A percentile compares a stretch with the other conserved stretches of the same genome.
phyloP scores from a whole-genome alignment of 2,797 vertebrate genomes.

The Hoplostethus atlanticus region DNA sequence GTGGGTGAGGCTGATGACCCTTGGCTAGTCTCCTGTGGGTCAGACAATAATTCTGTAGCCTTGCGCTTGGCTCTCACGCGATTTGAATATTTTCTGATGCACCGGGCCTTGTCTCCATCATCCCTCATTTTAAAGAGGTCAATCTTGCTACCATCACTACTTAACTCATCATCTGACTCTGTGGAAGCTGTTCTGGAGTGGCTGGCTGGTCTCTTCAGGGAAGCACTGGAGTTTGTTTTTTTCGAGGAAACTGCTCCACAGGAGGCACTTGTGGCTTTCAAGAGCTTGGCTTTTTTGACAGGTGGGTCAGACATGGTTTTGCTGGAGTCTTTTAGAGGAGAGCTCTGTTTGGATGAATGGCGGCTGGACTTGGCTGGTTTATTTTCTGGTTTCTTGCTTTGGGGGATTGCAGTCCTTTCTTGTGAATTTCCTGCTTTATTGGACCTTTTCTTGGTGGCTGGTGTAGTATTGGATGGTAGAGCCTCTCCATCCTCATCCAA shows the following conservation, averaged over 20 bases:
- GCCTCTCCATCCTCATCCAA: constrained; percentile 75
- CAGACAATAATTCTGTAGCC: constrained; percentile 51
- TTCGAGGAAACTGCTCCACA: constrained; percentile 64
- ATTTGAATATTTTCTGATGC: constrained; percentile 75
- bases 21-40: constrained; percentile 53
- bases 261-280: constrained; percentile 79
- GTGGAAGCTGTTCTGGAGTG: constrained; percentile 55
- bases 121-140: constrained; percentile 68
- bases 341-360: constrained; percentile 66
- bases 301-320: constrained; percentile 66
- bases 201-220: constrained; percentile 66
- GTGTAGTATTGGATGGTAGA: constrained; percentile 66
- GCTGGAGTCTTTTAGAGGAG: constrained; percentile 62
- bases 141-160: constrained; percentile 64
- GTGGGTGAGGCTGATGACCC: constrained; percentile 37
- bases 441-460: constrained; percentile 66
- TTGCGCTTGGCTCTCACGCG: constrained; percentile 68
- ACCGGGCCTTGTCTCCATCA: constrained; percentile 68
- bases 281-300: constrained; percentile 78
- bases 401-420: constrained; percentile 69
- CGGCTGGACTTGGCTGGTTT: constrained; percentile 59
- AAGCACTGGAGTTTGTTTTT: constrained; percentile 57
- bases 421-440: constrained; percentile 63
- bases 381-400: constrained; percentile 78
- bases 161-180: constrained; percentile 68